Conservation (phyloP, 2,113 vertebrate genomes). For the Thunnus maccoyii region DNA sequence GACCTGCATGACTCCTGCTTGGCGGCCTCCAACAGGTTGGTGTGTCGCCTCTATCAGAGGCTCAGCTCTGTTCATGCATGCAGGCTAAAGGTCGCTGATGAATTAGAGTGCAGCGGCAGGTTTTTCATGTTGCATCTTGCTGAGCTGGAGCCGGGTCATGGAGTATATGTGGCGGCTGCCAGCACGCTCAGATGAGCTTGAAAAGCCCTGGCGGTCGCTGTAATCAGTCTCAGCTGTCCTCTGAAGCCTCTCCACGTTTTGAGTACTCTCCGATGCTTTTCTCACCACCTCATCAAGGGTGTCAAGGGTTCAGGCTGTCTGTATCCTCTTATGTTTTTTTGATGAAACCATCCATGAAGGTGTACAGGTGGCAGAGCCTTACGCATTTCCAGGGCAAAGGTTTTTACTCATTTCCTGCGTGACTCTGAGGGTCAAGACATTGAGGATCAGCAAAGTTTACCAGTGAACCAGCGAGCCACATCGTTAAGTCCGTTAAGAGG, state of each 20-base stretch:
- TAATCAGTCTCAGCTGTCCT: constrained; percentile 57
- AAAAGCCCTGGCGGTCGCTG: constrained; percentile 11
- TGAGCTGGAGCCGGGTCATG: constrained; percentile 23
- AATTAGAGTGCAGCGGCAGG: constrained; percentile 33
- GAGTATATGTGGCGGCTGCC: constrained; percentile 1
- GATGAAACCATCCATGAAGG: constrained; percentile 24
- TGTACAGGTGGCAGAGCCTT: constrained; percentile 6
- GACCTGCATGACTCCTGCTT: constrained; percentile 34
- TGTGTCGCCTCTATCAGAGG: constrained; percentile 11
- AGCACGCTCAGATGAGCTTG: constrained; percentile 27
- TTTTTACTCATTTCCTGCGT: constrained; percentile 59
- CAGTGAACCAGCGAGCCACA: constrained; percentile 10
- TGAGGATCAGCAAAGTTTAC: not conserved
- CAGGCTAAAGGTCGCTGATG: constrained; percentile 52
- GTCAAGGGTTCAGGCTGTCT: constrained; percentile 42
- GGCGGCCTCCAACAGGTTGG: constrained; percentile 35
- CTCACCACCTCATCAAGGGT: constrained; percentile 51
- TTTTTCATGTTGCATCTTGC: constrained; percentile 3
- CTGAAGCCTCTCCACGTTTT: constrained; percentile 34
- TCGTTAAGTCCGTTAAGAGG: constrained; percentile 14
- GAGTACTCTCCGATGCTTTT: constrained; percentile 33
- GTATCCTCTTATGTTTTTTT: constrained; percentile 21
- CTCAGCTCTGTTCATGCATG: constrained; percentile 26
- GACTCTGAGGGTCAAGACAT: constrained; percentile 22
- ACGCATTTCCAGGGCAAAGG: constrained; percentile 21